These are phyloP conservation scores for Cryptops parisi DNA, from an alignment of 2,888 invertebrate genomes.

Conservation along the genomic window DNA sequence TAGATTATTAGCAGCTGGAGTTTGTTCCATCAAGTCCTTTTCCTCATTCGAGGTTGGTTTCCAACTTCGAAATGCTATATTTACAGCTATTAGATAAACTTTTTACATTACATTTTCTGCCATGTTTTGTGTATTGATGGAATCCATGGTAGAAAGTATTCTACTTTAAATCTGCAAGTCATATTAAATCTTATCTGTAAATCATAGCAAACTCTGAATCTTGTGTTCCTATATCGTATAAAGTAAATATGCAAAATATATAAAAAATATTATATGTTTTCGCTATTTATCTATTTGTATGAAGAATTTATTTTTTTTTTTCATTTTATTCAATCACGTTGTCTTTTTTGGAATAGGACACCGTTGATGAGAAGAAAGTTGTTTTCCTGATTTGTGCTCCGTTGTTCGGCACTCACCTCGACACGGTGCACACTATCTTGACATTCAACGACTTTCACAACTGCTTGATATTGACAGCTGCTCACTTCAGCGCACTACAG, in stretches of 20 bases:
- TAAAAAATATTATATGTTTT: too few relatives aligned
- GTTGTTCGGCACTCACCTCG: constrained; percentile 39
- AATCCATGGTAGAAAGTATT: too few relatives aligned
- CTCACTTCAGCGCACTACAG: constrained; percentile 41
- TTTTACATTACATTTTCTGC: too few relatives aligned
- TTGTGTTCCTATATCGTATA: too few relatives aligned
- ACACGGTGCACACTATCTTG: constrained; percentile 45
- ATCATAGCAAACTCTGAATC: too few relatives aligned
- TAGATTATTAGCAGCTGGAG: constrained; percentile 41
- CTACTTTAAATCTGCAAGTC: too few relatives aligned
- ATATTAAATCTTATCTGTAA: too few relatives aligned
- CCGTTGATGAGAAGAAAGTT: constrained; percentile 32
- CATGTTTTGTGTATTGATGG: too few relatives aligned
- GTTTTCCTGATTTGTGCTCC: constrained; percentile 45
- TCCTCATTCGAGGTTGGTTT: too few relatives aligned
- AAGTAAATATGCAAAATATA: too few relatives aligned
- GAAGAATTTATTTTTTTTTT: not conserved
- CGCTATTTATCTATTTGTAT: constrained; percentile 40
- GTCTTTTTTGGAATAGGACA: not conserved
- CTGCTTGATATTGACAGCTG: constrained; percentile 44
- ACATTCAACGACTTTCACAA: constrained; percentile 45
- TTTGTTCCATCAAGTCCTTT: constrained; percentile 46
- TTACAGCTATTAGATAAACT: too few relatives aligned
- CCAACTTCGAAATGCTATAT: too few relatives aligned
- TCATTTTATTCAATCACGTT: not conserved